Percentiles rank a stretch among this genome's conserved stretches.
phyloP scores from a whole-genome alignment of 1,140 invertebrate species.

The Habropoda laboriosa region DNA sequence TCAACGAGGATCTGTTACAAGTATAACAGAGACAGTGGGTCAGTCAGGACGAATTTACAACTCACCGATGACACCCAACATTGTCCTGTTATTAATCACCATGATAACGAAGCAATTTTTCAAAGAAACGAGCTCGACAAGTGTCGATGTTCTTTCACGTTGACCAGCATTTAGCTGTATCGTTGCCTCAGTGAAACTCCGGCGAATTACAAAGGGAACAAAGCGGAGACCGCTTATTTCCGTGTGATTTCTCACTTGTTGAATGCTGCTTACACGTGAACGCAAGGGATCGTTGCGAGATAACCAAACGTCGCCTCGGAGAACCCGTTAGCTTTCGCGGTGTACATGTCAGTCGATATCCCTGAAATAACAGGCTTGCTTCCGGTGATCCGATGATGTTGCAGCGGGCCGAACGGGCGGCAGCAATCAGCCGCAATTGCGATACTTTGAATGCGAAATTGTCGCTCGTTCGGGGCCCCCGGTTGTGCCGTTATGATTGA shows the following conservation, averaged over 20 bases:
- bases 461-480: constrained; percentile 35
- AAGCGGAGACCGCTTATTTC: neutral
- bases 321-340: constrained; percentile 43
- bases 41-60: no score
- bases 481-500: constrained; percentile 52
- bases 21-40: no score
- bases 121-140: no score
- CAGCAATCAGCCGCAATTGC: constrained; percentile 47
- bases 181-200: neutral
- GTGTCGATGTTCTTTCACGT: no score
- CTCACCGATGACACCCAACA: no score
- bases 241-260: constrained; percentile 28
- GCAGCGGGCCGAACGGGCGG: neutral
- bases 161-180: neutral
- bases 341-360: constrained; percentile 38
- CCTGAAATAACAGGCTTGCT: constrained; percentile 53
- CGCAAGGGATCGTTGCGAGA: neutral
- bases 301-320: constrained; percentile 19
- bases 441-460: constrained; percentile 49
- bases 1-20: no score
- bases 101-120: no score
- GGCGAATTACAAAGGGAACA: neutral
- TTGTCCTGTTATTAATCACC: no score
- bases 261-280: neutral
- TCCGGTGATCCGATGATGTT: constrained; percentile 36